phyloP scores from a whole-genome alignment of 2,113 vertebrate species.

The Chroicocephalus ridibundus region DNA sequence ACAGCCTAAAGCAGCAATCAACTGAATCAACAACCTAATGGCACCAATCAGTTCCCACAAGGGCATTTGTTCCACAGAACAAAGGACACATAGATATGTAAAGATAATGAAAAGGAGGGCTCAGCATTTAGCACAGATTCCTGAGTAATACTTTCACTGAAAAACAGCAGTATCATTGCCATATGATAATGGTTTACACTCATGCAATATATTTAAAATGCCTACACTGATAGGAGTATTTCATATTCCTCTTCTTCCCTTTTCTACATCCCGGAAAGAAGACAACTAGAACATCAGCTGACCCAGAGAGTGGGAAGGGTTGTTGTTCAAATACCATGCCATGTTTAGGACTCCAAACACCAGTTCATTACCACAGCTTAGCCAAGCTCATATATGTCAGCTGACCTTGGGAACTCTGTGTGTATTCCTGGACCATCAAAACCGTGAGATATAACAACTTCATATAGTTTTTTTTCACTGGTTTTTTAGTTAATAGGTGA shows the following conservation, averaged over 20 bases:
- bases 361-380: neutral
- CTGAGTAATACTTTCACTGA: neutral
- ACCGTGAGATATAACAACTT: neutral
- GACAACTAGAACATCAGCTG: neutral
- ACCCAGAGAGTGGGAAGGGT: neutral
- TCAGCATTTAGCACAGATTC: neutral
- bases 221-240: neutral
- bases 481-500: neutral
- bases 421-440: neutral
- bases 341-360: neutral
- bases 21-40: constrained; percentile 21
- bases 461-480: neutral
- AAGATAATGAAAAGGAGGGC: neutral
- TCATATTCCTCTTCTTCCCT: neutral
- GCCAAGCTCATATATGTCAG: neutral
- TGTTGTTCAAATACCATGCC: neutral
- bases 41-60: neutral
- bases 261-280: neutral
- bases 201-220: neutral
- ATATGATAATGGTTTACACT: neutral
- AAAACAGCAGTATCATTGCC: neutral
- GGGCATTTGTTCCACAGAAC: neutral
- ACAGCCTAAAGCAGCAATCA: constrained; percentile 39
- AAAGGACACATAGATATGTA: neutral
- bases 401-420: neutral